phyloP scores from a whole-genome alignment of 2,797 vertebrate species.

The Gymnocypris eckloni region DNA sequence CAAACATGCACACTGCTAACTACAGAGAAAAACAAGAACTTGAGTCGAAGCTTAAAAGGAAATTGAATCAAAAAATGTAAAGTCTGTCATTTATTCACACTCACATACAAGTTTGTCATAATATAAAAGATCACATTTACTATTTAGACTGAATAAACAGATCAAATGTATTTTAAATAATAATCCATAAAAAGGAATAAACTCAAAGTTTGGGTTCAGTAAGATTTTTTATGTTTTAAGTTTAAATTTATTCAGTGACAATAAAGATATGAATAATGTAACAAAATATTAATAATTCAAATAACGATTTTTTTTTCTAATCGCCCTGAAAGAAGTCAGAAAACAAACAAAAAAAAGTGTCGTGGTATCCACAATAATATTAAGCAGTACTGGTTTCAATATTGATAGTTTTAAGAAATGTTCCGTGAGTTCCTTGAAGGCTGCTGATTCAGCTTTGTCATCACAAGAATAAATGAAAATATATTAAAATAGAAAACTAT shows the following conservation, averaged over 20 bases:
- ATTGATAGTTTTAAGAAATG: neutral
- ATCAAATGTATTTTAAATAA: neutral
- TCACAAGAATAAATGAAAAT: neutral
- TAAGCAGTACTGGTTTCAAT: neutral
- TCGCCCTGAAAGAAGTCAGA: neutral
- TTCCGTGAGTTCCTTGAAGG: neutral
- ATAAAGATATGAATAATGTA: neutral
- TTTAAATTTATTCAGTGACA: neutral
- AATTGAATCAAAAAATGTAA: neutral
- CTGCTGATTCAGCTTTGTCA: neutral
- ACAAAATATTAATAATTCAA: neutral
- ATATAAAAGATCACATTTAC: neutral
- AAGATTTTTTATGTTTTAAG: no score
- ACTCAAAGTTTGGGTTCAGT: no score
- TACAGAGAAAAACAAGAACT: slow-evolving; percentile 49
- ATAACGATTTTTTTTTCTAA: neutral
- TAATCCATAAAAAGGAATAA: neutral
- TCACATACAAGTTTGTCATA: neutral
- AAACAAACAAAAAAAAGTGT: neutral
- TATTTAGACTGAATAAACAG: neutral
- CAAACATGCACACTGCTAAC: slow-evolving; percentile 52
- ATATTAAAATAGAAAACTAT: neutral
- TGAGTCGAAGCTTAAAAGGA: slow-evolving; percentile 35
- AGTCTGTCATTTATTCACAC: neutral
- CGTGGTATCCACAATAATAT: neutral